Base-by-base conservation (phyloP, 2,113 vertebrate genomes). In the Pelecanus crispus region DNA sequence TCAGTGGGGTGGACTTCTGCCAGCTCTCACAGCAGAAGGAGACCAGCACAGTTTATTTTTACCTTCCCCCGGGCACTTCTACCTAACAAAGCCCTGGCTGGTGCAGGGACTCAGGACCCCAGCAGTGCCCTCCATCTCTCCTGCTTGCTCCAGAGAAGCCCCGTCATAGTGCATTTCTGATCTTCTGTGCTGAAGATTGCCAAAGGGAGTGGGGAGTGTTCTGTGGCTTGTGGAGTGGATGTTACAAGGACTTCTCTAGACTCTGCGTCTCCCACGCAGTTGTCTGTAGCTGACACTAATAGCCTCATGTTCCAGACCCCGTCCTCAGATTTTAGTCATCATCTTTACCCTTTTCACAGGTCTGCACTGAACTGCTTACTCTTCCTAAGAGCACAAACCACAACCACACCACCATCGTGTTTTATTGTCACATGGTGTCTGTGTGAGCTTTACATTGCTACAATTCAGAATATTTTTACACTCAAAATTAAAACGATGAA, bases 241-340 rank as follows among this genome's bases (percentile, higher is more conserved):
- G 61, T 52, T 81, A 71, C 0, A 1, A 87, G 91, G 65, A 61
- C 91, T 72, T 19, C 90, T 79, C 87, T 17, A 97, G 96, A 97
- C 96, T 97, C 40, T 2, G 17, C 82, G 95, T 94, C 96, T 97
- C 96, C 96, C 68, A 4, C 5, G 10, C 93, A 96, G 96, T 93
- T 96, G 95, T 95, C 95, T 11, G 61, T 82, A 93, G 94, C 92
- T 95, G 96, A 96, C 62, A 89, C 67, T 88, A 77, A 58, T 56
- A 82, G 90, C 85, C 78, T 97, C 96, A 95, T 75, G 79, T 97
- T 97, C 90, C 96, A 94, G 73, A 77, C 21, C 82, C 83, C 81
- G 83, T 90, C 78, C 92, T 91, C 94, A 90, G 67, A 45, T 92
- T 95, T 91, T 91, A 89, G 45, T 49, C 78, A 38, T 62, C 94